phyloP scores from a whole-genome alignment of 2,113 vertebrate species.

The Boleophthalmus pectinirostris region DNA sequence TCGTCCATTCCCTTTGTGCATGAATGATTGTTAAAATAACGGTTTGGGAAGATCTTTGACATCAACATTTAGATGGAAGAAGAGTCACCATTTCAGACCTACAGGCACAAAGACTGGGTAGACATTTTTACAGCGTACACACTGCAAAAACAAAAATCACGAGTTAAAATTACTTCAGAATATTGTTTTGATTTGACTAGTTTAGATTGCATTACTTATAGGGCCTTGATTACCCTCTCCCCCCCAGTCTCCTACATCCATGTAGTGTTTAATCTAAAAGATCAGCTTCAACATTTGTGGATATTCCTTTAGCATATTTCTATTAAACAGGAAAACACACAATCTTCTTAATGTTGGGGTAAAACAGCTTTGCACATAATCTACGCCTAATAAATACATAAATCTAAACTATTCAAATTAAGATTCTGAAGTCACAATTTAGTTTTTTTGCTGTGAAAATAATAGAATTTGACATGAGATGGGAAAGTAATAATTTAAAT shows the following conservation, averaged over 20 bases:
- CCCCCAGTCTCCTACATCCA: no score
- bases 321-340: no score
- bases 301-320: no score
- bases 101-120: conserved; percentile 58
- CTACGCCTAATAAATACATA: neutral
- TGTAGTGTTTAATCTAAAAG: no score
- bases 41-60: conserved; percentile 26
- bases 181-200: neutral
- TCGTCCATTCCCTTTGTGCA: conserved; percentile 38
- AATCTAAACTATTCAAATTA: neutral
- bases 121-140: conserved; percentile 19
- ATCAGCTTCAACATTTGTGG: no score
- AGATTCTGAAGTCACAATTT: neutral
- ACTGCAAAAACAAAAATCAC: neutral
- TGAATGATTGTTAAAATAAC: conserved; percentile 12
- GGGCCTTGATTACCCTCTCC: no score
- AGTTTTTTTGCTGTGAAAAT: neutral
- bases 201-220: no score
- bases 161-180: neutral
- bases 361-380: no score
- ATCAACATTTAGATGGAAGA: conserved; percentile 24
- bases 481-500: neutral
- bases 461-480: conserved; percentile 45
- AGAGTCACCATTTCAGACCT: conserved; percentile 48
- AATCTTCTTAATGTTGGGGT: no score